These are phyloP conservation scores for Marisa cornuarietis DNA, from an alignment of 1,140 invertebrate species.

Conservation along the genomic window DNA sequence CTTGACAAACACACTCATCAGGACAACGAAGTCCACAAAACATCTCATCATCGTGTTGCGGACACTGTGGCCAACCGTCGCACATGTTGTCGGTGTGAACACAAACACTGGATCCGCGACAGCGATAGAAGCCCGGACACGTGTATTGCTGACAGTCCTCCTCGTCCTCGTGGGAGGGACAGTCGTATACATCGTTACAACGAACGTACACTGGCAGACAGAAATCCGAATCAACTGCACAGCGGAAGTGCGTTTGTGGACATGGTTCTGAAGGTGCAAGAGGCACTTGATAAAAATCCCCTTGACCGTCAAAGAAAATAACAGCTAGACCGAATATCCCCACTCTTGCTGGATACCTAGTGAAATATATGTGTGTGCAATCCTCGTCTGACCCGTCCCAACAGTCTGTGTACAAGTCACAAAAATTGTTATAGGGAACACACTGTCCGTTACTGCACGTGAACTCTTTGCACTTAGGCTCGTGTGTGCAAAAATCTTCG, in stretches of 20 bases:
- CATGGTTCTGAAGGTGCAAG: neutral
- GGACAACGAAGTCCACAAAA: neutral
- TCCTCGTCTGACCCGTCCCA: neutral
- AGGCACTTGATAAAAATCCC: no score
- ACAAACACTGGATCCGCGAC: neutral
- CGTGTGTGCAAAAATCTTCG: neutral
- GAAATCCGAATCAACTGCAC: neutral
- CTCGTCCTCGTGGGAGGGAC: conserved; percentile 1
- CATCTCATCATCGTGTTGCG: conserved; percentile 1
- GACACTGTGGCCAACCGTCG: conserved; percentile 8
- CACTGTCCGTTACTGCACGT: conserved; percentile 1
- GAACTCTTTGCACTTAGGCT: neutral
- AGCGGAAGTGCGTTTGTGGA: neutral
- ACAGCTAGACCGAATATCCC: neutral
- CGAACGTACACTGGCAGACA: conserved; percentile 7
- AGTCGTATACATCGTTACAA: neutral
- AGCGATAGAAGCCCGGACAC: neutral
- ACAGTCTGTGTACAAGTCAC: neutral
- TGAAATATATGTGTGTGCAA: neutral
- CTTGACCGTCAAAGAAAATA: neutral
- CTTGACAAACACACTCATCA: neutral
- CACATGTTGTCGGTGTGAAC: conserved; percentile 6
- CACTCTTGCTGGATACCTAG: no score
- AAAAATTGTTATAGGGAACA: neutral
- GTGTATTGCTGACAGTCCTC: neutral